Evolutionary conservation across 1,140 invertebrate genomes (phyloP), one percentile per base, ranked within the genome.

Genomic region (Drosophila orosa): DNA sequence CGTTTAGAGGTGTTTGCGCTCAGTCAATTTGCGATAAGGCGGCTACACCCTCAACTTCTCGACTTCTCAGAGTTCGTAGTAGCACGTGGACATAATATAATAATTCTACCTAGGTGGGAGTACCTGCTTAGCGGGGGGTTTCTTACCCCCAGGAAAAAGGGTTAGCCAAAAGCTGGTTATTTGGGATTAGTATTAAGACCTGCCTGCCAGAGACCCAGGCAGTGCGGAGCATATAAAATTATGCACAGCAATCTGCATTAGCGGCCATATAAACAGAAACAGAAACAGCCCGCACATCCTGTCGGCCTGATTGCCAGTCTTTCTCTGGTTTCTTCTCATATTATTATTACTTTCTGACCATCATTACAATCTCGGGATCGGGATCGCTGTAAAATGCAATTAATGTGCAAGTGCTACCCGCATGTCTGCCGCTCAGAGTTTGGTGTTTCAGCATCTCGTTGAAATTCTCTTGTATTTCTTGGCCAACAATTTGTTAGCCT

Each of bases 401-500:
- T 39, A 48, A 71, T 33, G 27, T 47, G 29, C 33, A 71, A 71
- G 65, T 71, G 66, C 65, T 57, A 71, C 67, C 68, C 68, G 68
- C 52, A 72, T 69, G 22, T 33, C 10, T 31, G 6, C 4, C 22
- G 54, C 12, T 13, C 8, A 3, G 15, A 62, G n/a, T 27, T 24
- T 67, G n/a, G 24, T 67, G 54, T 31, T 57, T 24, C 3, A 4
- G 27, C 10, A 35, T 6, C 22, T 33, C 47, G 44, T 37, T 60
- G 4, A 3, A 17, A 17, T 48, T 15, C 25, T 33, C 15, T 59
- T 25, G 13, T 24, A 42, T 24, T 42, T 35, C 48, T 50, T 25
- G 48, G 55, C 61, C 44, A 67, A 67, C 42, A 74, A 80, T 60
- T 81, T 76, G 77, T 80, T 69, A 81, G 69, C 69, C 3, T 5